Evolutionary conservation across 2,797 vertebrate genomes (phyloP).

Genomic region (Lerista edwardsae): DNA sequence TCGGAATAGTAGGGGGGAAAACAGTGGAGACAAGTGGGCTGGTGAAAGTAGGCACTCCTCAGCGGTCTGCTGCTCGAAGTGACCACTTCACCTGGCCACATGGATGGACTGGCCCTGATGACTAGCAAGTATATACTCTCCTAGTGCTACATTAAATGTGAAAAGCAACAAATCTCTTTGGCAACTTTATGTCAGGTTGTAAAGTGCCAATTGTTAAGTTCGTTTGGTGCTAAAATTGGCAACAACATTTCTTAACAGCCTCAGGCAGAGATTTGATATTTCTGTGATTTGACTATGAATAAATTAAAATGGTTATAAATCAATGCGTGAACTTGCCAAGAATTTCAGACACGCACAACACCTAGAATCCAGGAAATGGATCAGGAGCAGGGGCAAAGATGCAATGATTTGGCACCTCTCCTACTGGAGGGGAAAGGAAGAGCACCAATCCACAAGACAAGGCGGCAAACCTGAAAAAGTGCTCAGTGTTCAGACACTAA

Average conservation of each 20-base stretch:
- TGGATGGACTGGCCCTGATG: too few species aligned
- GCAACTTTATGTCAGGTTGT: background rate
- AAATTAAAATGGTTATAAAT: conserved; percentile 46
- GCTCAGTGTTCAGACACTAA: too few species aligned
- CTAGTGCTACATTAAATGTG: background rate
- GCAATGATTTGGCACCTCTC: background rate
- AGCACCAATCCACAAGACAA: too few species aligned
- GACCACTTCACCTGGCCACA: too few species aligned
- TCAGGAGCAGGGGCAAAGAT: background rate
- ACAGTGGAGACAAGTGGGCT: too few species aligned
- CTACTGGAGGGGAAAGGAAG: background rate
- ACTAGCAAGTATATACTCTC: background rate
- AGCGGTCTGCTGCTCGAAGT: too few species aligned
- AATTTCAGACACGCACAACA: background rate
- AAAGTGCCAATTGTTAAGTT: conserved; percentile 15
- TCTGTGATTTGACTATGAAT: conserved; percentile 53
- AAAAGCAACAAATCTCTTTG: conserved; percentile 1
- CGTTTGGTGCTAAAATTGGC: conserved; percentile 36
- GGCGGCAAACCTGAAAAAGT: too few species aligned
- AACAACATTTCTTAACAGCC: conserved; percentile 49
- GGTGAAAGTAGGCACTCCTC: too few species aligned
- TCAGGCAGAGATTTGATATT: conserved; percentile 40
- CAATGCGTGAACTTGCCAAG: conserved; percentile 49
- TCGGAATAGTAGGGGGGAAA: too few species aligned
- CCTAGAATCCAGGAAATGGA: background rate